phyloP scores from a whole-genome alignment of 53 echinoderm and acorn worm species.

The Stichopus horrens region DNA sequence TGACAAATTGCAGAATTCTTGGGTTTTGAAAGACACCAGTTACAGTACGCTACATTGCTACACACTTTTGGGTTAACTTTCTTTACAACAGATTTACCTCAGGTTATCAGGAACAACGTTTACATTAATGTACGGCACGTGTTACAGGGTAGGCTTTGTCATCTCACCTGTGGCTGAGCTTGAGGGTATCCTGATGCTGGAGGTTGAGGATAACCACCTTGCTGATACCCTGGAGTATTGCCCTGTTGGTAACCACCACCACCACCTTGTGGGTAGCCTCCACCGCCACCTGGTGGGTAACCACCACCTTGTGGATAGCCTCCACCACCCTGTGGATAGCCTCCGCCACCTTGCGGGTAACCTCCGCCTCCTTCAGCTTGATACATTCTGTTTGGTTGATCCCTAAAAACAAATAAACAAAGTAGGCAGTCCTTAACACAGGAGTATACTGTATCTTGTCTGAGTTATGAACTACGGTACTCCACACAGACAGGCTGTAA shows the following conservation, averaged over 20 bases:
- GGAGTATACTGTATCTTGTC: too few relatives aligned
- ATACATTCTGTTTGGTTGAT: background rate
- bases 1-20: too few relatives aligned
- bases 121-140: background rate
- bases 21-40: too few relatives aligned
- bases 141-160: background rate
- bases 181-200: background rate
- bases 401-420: too few relatives aligned
- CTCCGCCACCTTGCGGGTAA: slow-evolving; percentile 48
- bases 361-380: slow-evolving; percentile 37
- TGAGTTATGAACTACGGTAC: too few relatives aligned
- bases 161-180: slow-evolving; percentile 17
- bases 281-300: background rate
- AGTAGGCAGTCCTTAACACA: too few relatives aligned
- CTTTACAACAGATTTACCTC: too few relatives aligned
- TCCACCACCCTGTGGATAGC: slow-evolving; percentile 50
- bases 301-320: slow-evolving; percentile 24
- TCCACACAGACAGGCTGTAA: too few relatives aligned
- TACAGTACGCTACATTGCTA: too few relatives aligned
- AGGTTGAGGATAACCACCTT: slow-evolving; percentile 1
- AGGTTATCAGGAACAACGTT: too few relatives aligned
- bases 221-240: background rate
- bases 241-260: background rate
- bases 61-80: too few relatives aligned
- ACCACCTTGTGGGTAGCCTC: slow-evolving; percentile 13